Conservation (phyloP, 2,113 vertebrate species). For the Emberiza fucata region DNA sequence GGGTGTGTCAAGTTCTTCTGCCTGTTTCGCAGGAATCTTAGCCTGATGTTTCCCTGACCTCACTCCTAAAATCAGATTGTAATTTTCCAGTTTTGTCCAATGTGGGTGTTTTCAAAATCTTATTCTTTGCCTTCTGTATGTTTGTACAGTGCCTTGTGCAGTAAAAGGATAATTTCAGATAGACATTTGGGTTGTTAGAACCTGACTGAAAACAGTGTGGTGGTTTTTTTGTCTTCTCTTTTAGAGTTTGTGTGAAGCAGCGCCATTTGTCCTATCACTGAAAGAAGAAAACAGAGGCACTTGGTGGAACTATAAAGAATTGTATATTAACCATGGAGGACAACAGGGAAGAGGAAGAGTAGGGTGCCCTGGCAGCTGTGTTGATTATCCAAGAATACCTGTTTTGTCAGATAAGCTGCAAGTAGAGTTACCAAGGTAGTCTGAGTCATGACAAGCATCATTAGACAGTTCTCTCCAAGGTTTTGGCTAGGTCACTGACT, state of each 20-base stretch:
- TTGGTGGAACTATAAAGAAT: not conserved
- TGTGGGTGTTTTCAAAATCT: not conserved
- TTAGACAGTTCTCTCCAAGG: slow-evolving; percentile 39
- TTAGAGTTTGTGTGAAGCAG: not conserved
- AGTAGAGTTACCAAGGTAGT: slow-evolving; percentile 36
- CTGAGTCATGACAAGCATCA: slow-evolving; percentile 54
- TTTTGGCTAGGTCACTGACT: slow-evolving; percentile 55
- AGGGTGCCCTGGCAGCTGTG: not conserved
- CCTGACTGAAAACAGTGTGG: not conserved
- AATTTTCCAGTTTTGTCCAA: not conserved
- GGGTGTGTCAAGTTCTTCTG: not conserved
- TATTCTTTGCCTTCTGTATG: not conserved
- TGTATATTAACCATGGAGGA: not conserved
- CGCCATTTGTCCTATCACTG: not conserved
- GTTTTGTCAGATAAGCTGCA: slow-evolving; percentile 53
- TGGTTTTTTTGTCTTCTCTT: fast-evolving
- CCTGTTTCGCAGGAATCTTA: not conserved
- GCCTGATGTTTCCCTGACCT: not conserved
- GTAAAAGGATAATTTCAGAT: not conserved
- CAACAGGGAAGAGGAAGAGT: not conserved
- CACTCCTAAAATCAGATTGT: not conserved
- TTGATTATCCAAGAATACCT: slow-evolving; percentile 14
- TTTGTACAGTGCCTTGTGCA: not conserved
- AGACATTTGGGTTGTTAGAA: not conserved
- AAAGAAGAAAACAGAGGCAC: not conserved